Evolutionary conservation across 2,888 invertebrate species (phyloP).

Genomic region (Sarcophaga variegata): DNA sequence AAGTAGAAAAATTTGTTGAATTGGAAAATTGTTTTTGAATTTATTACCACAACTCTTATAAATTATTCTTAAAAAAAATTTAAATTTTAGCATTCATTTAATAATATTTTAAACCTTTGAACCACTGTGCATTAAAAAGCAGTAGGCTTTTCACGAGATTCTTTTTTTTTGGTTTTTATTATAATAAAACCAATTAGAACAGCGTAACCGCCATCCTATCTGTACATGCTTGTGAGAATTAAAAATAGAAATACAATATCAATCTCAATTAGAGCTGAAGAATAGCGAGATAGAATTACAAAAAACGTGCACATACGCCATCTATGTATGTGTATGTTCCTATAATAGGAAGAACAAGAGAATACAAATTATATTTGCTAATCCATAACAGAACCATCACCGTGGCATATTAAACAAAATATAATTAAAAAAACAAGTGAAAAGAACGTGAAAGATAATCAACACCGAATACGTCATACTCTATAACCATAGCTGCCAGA

Average conservation of each 20-base stretch:
- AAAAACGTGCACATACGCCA: no score
- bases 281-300: background rate
- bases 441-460: no score
- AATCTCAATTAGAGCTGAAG: slow-evolving; percentile 18
- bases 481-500: no score
- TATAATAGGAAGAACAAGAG: background rate
- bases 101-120: no score
- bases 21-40: no score
- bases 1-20: no score
- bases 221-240: background rate
- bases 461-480: no score
- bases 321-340: no score
- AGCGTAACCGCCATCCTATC: background rate
- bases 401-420: no score
- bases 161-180: background rate
- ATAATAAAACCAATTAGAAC: slow-evolving; percentile 1
- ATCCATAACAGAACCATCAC: background rate
- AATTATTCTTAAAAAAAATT: background rate
- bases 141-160: no score
- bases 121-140: background rate
- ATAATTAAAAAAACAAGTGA: no score
- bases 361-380: slow-evolving; percentile 37
- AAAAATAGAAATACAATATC: slow-evolving; percentile 29
- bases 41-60: no score
- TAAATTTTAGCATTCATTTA: background rate